Conservation (phyloP, 2,888 invertebrate species). For the Carabus problematicus region DNA sequence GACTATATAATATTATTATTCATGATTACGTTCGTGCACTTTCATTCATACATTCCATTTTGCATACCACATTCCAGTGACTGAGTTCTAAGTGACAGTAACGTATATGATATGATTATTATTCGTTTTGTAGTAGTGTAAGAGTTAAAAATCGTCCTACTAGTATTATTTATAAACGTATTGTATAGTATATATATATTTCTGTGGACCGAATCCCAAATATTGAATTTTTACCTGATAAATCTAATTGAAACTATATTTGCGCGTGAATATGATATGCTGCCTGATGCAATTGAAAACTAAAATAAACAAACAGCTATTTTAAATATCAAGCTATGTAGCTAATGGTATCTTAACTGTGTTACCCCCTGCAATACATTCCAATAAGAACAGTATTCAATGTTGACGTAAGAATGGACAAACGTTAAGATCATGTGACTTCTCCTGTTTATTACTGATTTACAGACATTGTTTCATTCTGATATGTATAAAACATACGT, state of each 20-base stretch:
- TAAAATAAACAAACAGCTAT: conserved; percentile 27
- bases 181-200: conserved; percentile 35
- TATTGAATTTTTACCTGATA: conserved; percentile 38
- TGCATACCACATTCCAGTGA: no score
- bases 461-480: no score
- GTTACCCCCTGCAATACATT: conserved; percentile 40
- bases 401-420: conserved; percentile 25
- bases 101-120: no score
- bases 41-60: no score
- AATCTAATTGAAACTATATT: conserved; percentile 17
- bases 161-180: conserved; percentile 31
- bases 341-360: conserved; percentile 34
- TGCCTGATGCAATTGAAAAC: conserved; percentile 34
- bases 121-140: conserved; percentile 12
- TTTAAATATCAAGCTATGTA: conserved; percentile 35
- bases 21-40: no score
- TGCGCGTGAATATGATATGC: conserved; percentile 26
- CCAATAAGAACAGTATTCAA: conserved; percentile 37
- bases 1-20: no score
- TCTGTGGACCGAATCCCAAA: conserved; percentile 33
- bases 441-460: background rate
- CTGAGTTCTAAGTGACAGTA: no score
- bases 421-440: conserved; percentile 35
- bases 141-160: conserved; percentile 31
- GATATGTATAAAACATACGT: background rate